Base-by-base conservation (phyloP, 2,888 invertebrate genomes). In the Julus scanicus region DNA sequence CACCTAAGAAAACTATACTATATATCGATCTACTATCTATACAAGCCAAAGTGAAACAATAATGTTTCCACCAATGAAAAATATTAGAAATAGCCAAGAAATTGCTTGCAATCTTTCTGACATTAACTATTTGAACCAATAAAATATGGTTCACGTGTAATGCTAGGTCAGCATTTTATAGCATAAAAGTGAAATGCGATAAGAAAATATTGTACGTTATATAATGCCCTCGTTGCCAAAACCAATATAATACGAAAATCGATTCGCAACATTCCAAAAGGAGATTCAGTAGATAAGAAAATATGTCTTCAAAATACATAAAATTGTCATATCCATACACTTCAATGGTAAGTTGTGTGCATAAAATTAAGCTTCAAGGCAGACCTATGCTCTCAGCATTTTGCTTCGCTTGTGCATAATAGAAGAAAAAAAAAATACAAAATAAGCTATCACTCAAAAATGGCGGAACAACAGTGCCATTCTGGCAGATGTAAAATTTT, bases 401-500 rank as follows among this genome's bases (percentile, higher is more conserved):
- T 80, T 80, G 80, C 80, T 37, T 37, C 37, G 80, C 80, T 13
- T 13, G 37, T 80, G 80, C 37, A 80, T 80, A 80, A 80, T 80
- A 15, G 15, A n/a, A n/a, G 80, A 37, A 80, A 80, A 80, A 80
- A 37, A 80, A 37, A 37, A 11, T 80, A 29, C 80, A 80, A 37
- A 80, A 37, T 80, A 80, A 80, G 37, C 80, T 29, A 80, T 80
- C 80, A 80, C 37, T 80, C 80, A 80, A 80, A 37, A 80, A 80
- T 80, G 80, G 80, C 13, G 80, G 80, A 80, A 80, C 80, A 80
- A 80, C 37, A 80, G 80, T 37, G 80, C 37, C 80, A 80, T 80
- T 80, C 37, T 80, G 80, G 80, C 29, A 80, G 80, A 80, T 80
- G 29, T 80, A 80, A 80, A 80, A 37, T 80, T 80, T 80, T 80